phyloP scores from a whole-genome alignment of 2,113 vertebrate species.

The Bettongia penicillata region DNA sequence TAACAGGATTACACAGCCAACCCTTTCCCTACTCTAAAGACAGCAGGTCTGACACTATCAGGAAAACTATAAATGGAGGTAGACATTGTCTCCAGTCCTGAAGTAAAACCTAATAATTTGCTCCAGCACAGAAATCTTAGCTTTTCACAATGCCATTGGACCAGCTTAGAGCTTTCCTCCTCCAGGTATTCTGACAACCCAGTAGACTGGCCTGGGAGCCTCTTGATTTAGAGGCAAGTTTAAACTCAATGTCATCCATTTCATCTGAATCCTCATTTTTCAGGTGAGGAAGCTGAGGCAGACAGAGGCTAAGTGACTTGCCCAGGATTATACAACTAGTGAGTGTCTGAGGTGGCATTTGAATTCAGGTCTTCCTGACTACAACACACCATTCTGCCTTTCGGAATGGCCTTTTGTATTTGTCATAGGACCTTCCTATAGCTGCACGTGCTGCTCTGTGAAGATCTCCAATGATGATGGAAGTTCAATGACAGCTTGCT shows the following conservation, averaged over 20 bases:
- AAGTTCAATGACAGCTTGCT: neutral
- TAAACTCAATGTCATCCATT: neutral
- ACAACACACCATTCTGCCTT: neutral
- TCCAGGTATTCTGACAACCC: neutral
- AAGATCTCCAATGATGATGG: neutral
- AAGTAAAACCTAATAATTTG: neutral
- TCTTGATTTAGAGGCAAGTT: neutral
- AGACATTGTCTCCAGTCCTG: neutral
- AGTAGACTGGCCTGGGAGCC: neutral
- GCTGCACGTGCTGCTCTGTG: neutral
- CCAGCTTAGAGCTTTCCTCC: neutral
- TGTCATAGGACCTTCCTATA: neutral
- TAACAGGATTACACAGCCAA: neutral
- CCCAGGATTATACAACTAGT: neutral
- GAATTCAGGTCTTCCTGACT: neutral
- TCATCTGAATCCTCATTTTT: neutral
- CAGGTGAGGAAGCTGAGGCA: neutral
- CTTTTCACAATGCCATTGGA: neutral
- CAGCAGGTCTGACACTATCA: neutral
- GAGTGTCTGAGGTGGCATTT: neutral
- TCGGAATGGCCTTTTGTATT: neutral
- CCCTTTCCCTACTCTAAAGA: neutral
- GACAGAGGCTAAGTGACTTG: neutral
- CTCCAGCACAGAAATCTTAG: neutral
- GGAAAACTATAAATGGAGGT: neutral